Base-by-base conservation (phyloP, 2,888 invertebrate genomes). In the Notocelia uddmanniana region DNA sequence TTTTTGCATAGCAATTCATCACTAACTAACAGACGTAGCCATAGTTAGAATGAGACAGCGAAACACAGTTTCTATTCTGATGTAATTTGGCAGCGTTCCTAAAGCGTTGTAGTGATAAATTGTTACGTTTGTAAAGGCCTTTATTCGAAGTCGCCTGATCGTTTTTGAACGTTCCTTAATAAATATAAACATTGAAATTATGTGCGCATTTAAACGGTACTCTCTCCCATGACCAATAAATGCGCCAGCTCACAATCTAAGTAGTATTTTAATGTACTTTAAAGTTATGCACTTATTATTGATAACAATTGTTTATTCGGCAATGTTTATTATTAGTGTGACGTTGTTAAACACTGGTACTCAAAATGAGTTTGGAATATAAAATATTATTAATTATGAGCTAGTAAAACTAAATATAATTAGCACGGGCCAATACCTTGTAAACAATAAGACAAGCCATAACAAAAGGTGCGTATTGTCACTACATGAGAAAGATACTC, bases 191-290 rank as follows among this genome's bases (percentile, higher is more conserved):
- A 52, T 13, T 70, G 60, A 71, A 55, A 71, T 62, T 67, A 55
- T 69, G 31, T 45, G 41, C 70, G 48, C 41, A 69, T 60, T 69
- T 59, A 50, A 58, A 63, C 52, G 50, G 68, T 71, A 74, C 67
- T 71, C 64, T 73, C 58, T 71, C 68, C 79, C 78, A 81, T 81
- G 81, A 81, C 80, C 76, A 74, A 72, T 76, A 75, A 70, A 73
- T 76, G 75, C 19, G 58, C 52, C 21, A 59, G 58, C 59, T 70
- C 58, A 59, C 50, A 41, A 45, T 45, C 57, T 63, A n/a, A n/a
- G n/a, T n/a, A 69, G 57, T 63, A 57, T 70, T 67, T 41, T 55
- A 31, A 67, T 52, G 31, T n/a, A 26, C 23, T 60, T 55, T 41
- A 57, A 52, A 68, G 34, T n/a, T 63, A 52, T 64, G 54, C 45